Evolutionary conservation across 2,888 invertebrate genomes (phyloP), one percentile per base, ranked within the genome.

Genomic region (Enchytraeus crypticus): DNA sequence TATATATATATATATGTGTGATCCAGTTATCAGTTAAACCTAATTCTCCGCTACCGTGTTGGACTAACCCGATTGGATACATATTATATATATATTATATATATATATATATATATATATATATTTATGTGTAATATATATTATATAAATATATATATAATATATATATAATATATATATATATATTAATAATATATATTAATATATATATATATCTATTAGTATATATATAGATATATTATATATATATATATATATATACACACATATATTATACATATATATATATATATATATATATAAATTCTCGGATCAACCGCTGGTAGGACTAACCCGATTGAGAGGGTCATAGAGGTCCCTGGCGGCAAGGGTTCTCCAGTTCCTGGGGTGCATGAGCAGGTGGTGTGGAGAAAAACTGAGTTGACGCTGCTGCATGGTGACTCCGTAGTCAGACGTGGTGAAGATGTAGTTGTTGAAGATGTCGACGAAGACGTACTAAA

Each of bases 401-500:
- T 88, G 87, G 64, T 85, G 87, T 0, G 92, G 92, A 54, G 84
- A 84, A 79, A 92, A 92, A 43, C 80, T 80, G 59, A 92, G 79
- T 64, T 84, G 79, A 2, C 84, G 81, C 64, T 84, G 82, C 45
- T 80, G 80, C 66, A 92, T 86, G n/a, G 81, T 84, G 47, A 79
- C 80, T 0, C 88, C 89, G 80, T 87, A 86, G 78, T 92, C 84
- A 49, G 80, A 82, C 0, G 91, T 90, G 59, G 87, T 85, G 75
- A 86, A 91, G 33, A 91, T 81, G 66, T 85, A 83, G 72, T 87
- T 87, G 76, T 91, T 86, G 45, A 83, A 81, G 1, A 87, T 84
- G 77, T 92, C 92, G 57, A 88, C 85, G 77, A 92, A 92, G 0
- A 92, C 85, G 78, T 89, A 89, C 91, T 92, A 81, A 51, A 84